phyloP scores from a whole-genome alignment of 2,888 invertebrate species.

The Latrodectus hesperus region DNA sequence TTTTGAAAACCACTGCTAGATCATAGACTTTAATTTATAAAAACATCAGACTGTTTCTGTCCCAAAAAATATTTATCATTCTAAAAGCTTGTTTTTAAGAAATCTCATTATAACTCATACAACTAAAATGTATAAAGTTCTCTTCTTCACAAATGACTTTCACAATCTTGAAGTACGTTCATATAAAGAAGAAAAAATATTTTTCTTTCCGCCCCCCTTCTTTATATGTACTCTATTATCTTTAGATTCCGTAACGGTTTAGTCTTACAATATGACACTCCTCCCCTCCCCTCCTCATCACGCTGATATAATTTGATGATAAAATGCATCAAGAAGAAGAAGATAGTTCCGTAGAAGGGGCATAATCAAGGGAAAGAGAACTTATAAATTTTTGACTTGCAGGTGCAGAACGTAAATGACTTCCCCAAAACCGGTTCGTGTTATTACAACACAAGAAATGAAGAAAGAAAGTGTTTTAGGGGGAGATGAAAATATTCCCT shows the following conservation, averaged over 20 bases:
- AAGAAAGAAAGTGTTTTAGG: constrained; percentile 7
- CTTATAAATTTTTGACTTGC: constrained; percentile 54
- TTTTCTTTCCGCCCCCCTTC: too few relatives aligned
- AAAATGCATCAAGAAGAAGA: constrained; percentile 55
- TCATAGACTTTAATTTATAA: too few relatives aligned
- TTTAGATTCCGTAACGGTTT: constrained; percentile 40
- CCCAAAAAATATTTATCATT: too few relatives aligned
- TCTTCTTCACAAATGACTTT: too few relatives aligned
- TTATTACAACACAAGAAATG: constrained; percentile 46
- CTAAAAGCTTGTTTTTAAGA: too few relatives aligned
- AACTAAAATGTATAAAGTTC: too few relatives aligned
- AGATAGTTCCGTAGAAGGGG: constrained; percentile 6
- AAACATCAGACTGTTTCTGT: too few relatives aligned
- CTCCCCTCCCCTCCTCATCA: constrained; percentile 21
- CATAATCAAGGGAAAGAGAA: constrained; percentile 10
- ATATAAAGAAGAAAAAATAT: too few relatives aligned
- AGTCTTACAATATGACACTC: constrained; percentile 17
- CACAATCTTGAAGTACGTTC: too few relatives aligned
- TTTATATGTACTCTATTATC: not conserved
- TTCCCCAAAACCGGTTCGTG: constrained; percentile 60
- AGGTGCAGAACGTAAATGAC: constrained; percentile 58
- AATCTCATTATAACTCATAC: too few relatives aligned
- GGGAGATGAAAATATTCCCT: constrained; percentile 6
- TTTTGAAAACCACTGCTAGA: too few relatives aligned
- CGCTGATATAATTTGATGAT: constrained; percentile 58